Evolutionary conservation across 2,113 vertebrate species (phyloP), one percentile per base, ranked within the genome.

Genomic region (Mola mola): DNA sequence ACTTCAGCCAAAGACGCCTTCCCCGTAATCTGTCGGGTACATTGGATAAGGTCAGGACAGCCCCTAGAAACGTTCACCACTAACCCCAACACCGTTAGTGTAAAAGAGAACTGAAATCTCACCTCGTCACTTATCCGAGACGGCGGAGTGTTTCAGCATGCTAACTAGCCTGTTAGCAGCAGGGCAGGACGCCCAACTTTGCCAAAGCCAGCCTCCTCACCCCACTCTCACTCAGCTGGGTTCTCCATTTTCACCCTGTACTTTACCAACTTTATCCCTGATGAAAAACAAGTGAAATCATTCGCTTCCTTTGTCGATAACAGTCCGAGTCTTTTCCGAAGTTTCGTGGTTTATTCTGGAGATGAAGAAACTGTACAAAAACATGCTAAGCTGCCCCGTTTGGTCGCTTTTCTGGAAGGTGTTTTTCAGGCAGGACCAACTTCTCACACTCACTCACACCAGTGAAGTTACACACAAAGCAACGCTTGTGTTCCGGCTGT

Each of bases 171-270:
- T 53, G 73, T 72, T 83, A 86, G 81, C 77, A 83, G 58, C 64
- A 85, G 79, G 77, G 84, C 86, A 78, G 84, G 80, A 89, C 85
- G 83, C 62, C 71, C 25, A 44, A 56, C 55, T 74, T 21, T 61
- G 81, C 87, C 83, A 92, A 81, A 80, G 31, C 86, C 90, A 85
- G 83, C 86, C 89, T 91, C 90, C 88, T 88, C 90, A 85, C 83
- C 80, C 85, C 90, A 87, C 87, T 88, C 79, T 88, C 85, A 78
- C 88, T 86, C 91, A 88, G 87, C 89, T 87, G 81, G 78, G 77
- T 85, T 87, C 92, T 90, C 87, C 90, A 85, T 87, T 91, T 91
- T 88, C 84, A 83, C 49, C 67, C 51, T 65, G 50, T 33, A 74
- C 25, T 87, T 80, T 84, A 70, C 50, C 49, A 84, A 87, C 81